These are phyloP conservation scores for Drosophila pachea DNA, from an alignment of 1,140 invertebrate genomes.

Conservation along the genomic window DNA sequence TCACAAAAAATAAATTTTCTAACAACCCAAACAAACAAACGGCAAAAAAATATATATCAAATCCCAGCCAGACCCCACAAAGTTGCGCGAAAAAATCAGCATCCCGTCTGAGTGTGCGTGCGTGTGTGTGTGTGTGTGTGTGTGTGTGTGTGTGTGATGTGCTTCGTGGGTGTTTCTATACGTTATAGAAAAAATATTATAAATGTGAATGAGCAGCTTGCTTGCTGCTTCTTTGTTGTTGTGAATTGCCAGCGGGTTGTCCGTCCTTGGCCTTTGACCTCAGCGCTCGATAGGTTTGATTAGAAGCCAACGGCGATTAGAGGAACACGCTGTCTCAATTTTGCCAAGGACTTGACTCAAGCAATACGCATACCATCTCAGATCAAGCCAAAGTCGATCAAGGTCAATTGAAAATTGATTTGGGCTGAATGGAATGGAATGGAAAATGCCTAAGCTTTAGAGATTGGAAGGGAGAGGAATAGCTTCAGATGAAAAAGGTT, in stretches of 20 bases:
- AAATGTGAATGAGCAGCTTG: slow-evolving; percentile 60
- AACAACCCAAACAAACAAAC: slow-evolving; percentile 76
- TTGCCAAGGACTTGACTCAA: too few relatives aligned
- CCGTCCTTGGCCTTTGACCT: slow-evolving; percentile 38
- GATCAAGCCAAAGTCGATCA: too few relatives aligned
- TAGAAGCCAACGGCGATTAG: slow-evolving; percentile 53
- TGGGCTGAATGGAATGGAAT: too few relatives aligned
- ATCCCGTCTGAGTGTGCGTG: slow-evolving; percentile 22
- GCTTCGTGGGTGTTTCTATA: slow-evolving; percentile 38
- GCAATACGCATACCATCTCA: too few relatives aligned
- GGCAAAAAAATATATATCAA: slow-evolving; percentile 69
- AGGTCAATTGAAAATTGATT: too few relatives aligned
- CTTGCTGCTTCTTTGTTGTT: slow-evolving; percentile 43
- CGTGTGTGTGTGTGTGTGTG: slow-evolving; percentile 19
- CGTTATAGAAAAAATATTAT: slow-evolving; percentile 65
- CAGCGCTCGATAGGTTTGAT: slow-evolving; percentile 53
- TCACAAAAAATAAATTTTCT: slow-evolving; percentile 76
- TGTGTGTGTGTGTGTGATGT: slow-evolving; percentile 13
- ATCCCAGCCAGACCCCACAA: slow-evolving; percentile 56
- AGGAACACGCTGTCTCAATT: neutral
- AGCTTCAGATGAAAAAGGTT: too few relatives aligned
- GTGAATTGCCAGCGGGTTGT: neutral
- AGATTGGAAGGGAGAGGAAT: too few relatives aligned
- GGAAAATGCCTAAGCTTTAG: too few relatives aligned
- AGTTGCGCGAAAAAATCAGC: slow-evolving; percentile 71